These are phyloP conservation scores for Hydrotaea diabolus DNA, from an alignment of 2,888 invertebrate species.

Conservation along the genomic window DNA sequence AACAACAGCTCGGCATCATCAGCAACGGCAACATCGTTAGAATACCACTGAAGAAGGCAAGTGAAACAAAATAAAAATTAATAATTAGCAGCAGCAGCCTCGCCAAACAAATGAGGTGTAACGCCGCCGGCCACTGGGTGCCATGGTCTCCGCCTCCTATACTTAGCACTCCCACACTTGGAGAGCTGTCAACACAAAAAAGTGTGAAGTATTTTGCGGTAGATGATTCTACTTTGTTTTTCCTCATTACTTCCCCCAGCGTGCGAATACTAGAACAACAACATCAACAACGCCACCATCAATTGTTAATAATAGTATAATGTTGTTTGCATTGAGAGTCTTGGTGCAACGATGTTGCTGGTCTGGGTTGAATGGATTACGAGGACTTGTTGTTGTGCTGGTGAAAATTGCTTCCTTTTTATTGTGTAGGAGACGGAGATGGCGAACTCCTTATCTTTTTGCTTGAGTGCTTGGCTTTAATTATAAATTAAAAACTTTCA, in stretches of 20 bases:
- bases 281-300: background rate
- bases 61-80: constrained; percentile 40
- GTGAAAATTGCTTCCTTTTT: constrained; percentile 30
- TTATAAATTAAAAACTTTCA: background rate
- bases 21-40: background rate
- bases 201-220: constrained; percentile 65
- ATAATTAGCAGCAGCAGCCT: constrained; percentile 57
- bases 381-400: background rate
- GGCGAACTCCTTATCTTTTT: constrained; percentile 34
- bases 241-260: constrained; percentile 27
- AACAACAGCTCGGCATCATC: background rate
- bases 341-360: background rate
- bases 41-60: background rate
- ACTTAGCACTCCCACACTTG: background rate
- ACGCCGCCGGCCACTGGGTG: constrained; percentile 38
- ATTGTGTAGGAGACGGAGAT: background rate
- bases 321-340: constrained; percentile 6
- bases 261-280: too few relatives aligned
- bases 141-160: background rate
- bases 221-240: constrained; percentile 42
- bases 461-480: constrained; percentile 26
- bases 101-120: constrained; percentile 55
- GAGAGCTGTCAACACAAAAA: constrained; percentile 9
- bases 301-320: constrained; percentile 29
- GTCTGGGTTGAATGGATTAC: background rate